Evolutionary conservation across 2,888 invertebrate species (phyloP).

Genomic region (Leptopilina syphax): DNA sequence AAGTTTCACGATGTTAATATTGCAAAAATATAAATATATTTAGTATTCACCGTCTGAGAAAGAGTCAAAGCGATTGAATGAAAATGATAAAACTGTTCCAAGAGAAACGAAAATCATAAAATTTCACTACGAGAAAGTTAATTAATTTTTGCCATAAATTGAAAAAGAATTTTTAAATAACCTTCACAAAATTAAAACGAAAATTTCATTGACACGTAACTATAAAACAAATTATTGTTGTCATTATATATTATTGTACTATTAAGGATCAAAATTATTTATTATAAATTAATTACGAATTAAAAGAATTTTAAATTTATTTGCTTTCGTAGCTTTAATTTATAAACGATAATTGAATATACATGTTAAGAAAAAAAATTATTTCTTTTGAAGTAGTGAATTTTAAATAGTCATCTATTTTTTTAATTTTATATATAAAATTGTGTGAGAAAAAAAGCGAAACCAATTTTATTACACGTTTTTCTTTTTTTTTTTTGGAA

Average conservation of each 20-base stretch:
- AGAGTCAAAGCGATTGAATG: slow-evolving; percentile 24
- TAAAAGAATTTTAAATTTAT: slow-evolving; percentile 1
- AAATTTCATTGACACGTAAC: too few species aligned
- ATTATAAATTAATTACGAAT: slow-evolving; percentile 4
- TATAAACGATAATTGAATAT: background rate
- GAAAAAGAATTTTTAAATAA: background rate
- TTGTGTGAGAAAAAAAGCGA: background rate
- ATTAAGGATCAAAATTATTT: background rate
- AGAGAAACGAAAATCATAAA: background rate
- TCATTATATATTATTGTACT: too few species aligned
- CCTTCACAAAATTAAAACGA: background rate
- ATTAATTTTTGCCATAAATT: background rate
- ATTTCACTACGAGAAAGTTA: background rate
- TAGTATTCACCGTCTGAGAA: slow-evolving; percentile 14
- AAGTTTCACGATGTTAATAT: slow-evolving; percentile 30
- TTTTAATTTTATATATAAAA: slow-evolving; percentile 14
- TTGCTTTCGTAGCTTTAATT: background rate
- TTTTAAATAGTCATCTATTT: slow-evolving; percentile 17
- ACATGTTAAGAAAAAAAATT: background rate
- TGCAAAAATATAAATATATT: slow-evolving; percentile 34
- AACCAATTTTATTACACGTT: background rate
- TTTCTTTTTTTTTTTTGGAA: background rate
- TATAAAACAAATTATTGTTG: background rate
- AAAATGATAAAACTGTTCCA: slow-evolving; percentile 16
- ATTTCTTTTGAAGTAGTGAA: background rate